Evolutionary conservation across 2,113 vertebrate species (phyloP).

Genomic region (Peromyscus polionotus): DNA sequence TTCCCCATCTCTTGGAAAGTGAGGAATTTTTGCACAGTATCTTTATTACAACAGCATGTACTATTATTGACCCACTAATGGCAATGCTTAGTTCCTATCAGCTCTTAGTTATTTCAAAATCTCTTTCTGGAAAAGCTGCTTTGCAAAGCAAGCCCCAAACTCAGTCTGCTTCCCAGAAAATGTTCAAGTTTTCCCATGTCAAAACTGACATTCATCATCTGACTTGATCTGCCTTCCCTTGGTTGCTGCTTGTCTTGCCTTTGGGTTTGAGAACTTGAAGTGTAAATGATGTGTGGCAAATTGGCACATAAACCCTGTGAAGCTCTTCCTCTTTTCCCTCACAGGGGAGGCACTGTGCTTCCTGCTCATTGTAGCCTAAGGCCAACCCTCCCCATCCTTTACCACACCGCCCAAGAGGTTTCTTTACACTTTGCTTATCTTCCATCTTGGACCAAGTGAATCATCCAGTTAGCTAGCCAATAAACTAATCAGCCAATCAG

Average conservation of each 20-base stretch:
- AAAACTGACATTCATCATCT: not conserved
- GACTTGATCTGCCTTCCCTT: not conserved
- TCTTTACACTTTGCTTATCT: not conserved
- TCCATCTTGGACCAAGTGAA: not conserved
- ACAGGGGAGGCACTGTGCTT: not conserved
- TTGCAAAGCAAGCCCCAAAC: not conserved
- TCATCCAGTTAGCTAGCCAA: not conserved
- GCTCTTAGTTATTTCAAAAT: not conserved
- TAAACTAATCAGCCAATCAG: not conserved
- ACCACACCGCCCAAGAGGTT: not conserved
- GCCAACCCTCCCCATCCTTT: not conserved
- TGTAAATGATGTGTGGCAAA: not conserved
- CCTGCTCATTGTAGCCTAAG: not conserved
- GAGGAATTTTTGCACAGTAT: not conserved
- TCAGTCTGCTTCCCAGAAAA: not conserved
- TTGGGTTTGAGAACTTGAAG: constrained; percentile 15
- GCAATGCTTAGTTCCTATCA: not conserved
- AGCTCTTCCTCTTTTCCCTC: not conserved
- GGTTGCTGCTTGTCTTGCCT: constrained; percentile 4
- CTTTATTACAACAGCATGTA: not conserved
- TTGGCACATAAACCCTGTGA: not conserved
- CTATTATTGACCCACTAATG: not conserved
- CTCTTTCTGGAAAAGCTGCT: constrained; percentile 13
- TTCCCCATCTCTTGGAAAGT: not conserved
- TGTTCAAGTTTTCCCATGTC: not conserved